Conservation (phyloP, 2,797 vertebrate species). For the Orientallactaga sibirica region DNA sequence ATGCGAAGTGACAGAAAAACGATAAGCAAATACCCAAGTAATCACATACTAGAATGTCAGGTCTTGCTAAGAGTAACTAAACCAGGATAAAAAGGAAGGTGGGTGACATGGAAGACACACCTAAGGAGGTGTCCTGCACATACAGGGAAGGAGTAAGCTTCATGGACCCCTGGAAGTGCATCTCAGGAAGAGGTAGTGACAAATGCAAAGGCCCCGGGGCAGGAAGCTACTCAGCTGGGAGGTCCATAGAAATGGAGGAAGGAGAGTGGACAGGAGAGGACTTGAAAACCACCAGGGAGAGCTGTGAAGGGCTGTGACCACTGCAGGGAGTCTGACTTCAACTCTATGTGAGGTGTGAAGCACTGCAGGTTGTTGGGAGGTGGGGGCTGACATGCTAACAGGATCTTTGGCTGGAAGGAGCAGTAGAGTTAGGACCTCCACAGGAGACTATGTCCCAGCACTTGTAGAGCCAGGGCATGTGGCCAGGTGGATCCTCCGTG, state of each 20-base stretch:
- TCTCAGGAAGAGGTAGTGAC: background rate
- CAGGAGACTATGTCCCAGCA: background rate
- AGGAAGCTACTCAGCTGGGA: background rate
- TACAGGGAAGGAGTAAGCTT: background rate
- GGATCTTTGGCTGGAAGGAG: background rate
- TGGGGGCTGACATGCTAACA: background rate
- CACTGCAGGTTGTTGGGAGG: background rate
- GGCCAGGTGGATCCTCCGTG: background rate
- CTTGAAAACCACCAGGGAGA: background rate
- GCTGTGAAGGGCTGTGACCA: background rate
- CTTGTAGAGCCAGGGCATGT: background rate
- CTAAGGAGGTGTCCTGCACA: background rate
- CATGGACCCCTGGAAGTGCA: background rate
- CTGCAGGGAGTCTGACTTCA: background rate
- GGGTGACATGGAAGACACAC: background rate
- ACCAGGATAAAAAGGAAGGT: background rate
- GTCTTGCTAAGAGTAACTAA: background rate
- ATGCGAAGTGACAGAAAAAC: background rate
- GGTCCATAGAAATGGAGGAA: background rate
- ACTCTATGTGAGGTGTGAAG: background rate
- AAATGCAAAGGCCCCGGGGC: background rate
- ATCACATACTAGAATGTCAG: background rate
- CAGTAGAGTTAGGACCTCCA: background rate
- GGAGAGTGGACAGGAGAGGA: background rate
- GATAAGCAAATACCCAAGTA: background rate